These are phyloP conservation scores for Lipophrys pholis DNA, from an alignment of 2,113 vertebrate genomes.

Conservation along the genomic window DNA sequence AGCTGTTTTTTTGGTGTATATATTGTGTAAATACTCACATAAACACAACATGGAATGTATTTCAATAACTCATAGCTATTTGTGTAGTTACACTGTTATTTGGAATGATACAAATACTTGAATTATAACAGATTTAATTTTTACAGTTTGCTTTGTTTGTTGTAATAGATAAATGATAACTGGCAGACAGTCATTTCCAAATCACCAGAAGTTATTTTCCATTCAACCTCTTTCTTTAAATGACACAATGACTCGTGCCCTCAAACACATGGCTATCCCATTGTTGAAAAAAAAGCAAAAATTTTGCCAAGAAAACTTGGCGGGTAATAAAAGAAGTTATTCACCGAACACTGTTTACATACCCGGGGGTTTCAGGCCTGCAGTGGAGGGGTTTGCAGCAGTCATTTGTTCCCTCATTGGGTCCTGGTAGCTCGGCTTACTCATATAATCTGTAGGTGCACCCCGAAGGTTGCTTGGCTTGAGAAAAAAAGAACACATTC, in stretches of 20 bases:
- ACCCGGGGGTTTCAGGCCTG: slow-evolving; percentile 90
- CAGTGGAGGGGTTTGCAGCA: slow-evolving; percentile 84
- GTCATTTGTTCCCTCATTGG: slow-evolving; percentile 90
- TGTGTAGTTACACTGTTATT: not conserved
- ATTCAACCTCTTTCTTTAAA: not conserved
- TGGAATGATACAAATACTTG: not conserved
- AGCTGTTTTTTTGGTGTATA: too few relatives aligned
- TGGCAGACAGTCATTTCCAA: not conserved
- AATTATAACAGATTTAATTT: not conserved
- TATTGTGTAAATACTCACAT: too few relatives aligned
- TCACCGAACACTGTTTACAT: slow-evolving; percentile 56
- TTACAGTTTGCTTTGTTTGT: not conserved
- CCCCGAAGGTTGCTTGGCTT: slow-evolving; percentile 91
- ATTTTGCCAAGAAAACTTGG: slow-evolving; percentile 27
- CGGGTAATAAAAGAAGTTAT: slow-evolving; percentile 30
- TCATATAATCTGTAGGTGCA: slow-evolving; percentile 91
- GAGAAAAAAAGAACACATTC: slow-evolving; percentile 61
- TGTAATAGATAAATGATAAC: not conserved
- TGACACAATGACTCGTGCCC: slow-evolving; percentile 25
- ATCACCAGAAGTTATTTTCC: not conserved
- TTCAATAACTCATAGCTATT: not conserved
- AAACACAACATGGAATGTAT: too few relatives aligned
- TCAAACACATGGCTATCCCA: not conserved
- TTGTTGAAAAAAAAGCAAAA: slow-evolving; percentile 25
- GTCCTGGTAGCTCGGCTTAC: slow-evolving; percentile 95